phyloP scores from a whole-genome alignment of 2,888 invertebrate species.

The Drosophila neonasuta region DNA sequence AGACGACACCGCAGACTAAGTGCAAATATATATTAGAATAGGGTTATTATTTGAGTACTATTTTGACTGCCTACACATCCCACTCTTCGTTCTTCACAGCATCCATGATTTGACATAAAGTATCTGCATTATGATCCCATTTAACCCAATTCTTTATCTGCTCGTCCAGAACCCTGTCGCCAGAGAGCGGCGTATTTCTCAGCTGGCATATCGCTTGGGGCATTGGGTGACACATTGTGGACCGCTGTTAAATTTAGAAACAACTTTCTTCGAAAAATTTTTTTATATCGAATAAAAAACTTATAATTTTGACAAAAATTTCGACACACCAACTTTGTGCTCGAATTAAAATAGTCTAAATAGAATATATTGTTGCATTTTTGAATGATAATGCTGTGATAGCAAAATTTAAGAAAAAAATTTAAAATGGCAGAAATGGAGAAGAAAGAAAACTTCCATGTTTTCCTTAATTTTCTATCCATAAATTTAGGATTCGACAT shows the following conservation, averaged over 20 bases:
- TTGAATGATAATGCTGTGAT: neutral
- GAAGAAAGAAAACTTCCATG: no score
- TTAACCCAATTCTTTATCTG: constrained; percentile 89
- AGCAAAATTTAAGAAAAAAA: neutral
- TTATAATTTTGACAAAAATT: constrained; percentile 26
- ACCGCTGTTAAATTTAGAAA: constrained; percentile 1
- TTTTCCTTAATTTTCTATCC: no score
- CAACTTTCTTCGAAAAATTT: constrained; percentile 4
- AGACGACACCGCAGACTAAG: constrained; percentile 16
- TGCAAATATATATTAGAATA: neutral
- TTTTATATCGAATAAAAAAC: neutral
- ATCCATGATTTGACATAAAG: constrained; percentile 85
- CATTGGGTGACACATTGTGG: constrained; percentile 43
- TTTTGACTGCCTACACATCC: constrained; percentile 63
- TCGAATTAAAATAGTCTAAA: neutral
- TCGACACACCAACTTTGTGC: constrained; percentile 13
- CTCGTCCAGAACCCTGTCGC: constrained; percentile 83
- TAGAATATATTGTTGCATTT: neutral
- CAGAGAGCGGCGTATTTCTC: constrained; percentile 59
- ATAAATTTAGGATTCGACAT: no score
- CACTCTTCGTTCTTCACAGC: constrained; percentile 85
- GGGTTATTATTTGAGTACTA: neutral
- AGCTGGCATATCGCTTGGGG: constrained; percentile 57
- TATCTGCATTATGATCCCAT: constrained; percentile 89
- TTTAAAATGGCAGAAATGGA: no score